phyloP scores from a whole-genome alignment of 2,797 vertebrate species.

The Phataginus tricuspis region DNA sequence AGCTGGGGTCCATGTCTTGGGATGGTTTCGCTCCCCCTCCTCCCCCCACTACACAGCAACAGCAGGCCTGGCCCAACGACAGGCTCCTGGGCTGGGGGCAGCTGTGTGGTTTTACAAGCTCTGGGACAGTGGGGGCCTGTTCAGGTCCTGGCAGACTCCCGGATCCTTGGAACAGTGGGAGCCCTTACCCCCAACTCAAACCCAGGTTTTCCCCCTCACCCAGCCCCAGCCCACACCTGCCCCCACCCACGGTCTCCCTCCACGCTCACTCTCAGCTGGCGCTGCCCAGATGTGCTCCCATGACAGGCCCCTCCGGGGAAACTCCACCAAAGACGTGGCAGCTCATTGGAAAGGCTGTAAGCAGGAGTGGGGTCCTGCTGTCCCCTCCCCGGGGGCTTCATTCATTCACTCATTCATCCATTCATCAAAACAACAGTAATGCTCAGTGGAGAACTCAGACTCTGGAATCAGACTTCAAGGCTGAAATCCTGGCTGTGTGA shows the following conservation, averaged over 20 bases:
- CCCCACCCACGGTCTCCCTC: not conserved
- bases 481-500: not conserved
- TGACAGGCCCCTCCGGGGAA: not conserved
- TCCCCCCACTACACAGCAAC: accelerated
- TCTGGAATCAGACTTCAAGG: not conserved
- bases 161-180: not conserved
- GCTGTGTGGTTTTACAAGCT: not conserved
- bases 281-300: not conserved
- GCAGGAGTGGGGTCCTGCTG: not conserved
- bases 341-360: not conserved
- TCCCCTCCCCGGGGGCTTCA: not conserved
- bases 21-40: not conserved
- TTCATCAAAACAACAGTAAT: not conserved
- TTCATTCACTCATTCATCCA: not conserved
- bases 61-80: not conserved
- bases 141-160: not conserved
- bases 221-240: accelerated
- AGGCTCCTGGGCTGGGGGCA: not conserved
- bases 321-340: not conserved
- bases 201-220: not conserved
- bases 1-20: not conserved
- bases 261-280: not conserved
- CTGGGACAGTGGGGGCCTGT: not conserved
- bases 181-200: not conserved
- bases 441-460: not conserved